phyloP scores from a whole-genome alignment of 2,888 invertebrate species.

The Neuroscelio doddi region DNA sequence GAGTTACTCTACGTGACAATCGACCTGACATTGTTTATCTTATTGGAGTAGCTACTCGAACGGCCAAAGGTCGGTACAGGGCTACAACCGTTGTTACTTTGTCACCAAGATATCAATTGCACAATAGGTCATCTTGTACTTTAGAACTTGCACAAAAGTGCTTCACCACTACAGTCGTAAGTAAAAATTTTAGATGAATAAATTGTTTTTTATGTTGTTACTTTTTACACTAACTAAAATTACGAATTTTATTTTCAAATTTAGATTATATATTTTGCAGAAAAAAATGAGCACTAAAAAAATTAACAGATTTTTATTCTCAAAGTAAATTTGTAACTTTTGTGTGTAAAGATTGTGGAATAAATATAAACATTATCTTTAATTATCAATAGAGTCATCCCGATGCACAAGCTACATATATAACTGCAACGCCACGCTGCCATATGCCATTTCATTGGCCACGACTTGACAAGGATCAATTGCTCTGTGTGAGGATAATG shows the following conservation, averaged over 20 bases:
- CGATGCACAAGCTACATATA: conserved; percentile 80
- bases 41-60: conserved; percentile 91
- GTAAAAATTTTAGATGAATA: conserved; percentile 59
- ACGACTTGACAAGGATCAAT: conserved; percentile 88
- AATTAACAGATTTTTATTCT: too few species aligned
- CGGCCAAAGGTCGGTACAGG: conserved; percentile 90
- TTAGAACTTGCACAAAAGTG: conserved; percentile 93
- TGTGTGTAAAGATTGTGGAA: too few species aligned
- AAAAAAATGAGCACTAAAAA: too few species aligned
- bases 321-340: too few species aligned
- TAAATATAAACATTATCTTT: neutral
- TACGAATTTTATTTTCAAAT: conserved; percentile 6
- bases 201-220: conserved; percentile 1
- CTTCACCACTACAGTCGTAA: conserved; percentile 82
- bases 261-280: too few species aligned
- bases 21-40: conserved; percentile 84
- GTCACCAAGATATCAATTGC: conserved; percentile 93
- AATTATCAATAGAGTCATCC: conserved; percentile 77
- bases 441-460: conserved; percentile 98
- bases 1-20: conserved; percentile 76
- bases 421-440: conserved; percentile 89
- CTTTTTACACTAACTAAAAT: too few species aligned
- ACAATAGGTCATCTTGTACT: conserved; percentile 85
- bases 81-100: conserved; percentile 94
- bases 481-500: conserved; percentile 88